Evolutionary conservation across 2,797 vertebrate species (phyloP).

Genomic region (Loris lydekkerianus): DNA sequence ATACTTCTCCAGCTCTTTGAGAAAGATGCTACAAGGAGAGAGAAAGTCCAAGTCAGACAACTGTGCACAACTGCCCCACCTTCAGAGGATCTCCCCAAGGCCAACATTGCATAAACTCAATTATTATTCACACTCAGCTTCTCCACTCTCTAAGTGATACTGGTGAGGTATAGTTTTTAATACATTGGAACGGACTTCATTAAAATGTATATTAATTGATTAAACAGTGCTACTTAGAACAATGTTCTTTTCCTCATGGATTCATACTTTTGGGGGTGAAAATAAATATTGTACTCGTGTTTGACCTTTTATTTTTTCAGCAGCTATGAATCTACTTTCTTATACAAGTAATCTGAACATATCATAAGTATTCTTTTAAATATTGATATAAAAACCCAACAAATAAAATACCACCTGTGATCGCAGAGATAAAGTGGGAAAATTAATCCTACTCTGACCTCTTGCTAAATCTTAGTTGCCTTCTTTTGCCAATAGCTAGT

Average conservation of each 20-base stretch:
- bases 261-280: conserved; percentile 19
- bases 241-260: not conserved
- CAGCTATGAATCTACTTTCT: conserved; percentile 42
- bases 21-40: conserved; percentile 93
- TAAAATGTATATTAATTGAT: conserved; percentile 24
- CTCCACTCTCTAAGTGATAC: not conserved
- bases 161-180: not conserved
- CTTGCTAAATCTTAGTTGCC: not conserved
- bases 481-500: conserved; percentile 8
- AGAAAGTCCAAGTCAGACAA: conserved; percentile 79
- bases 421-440: conserved; percentile 17
- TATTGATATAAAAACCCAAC: not conserved
- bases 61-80: not conserved
- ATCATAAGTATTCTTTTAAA: conserved; percentile 37
- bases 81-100: not conserved
- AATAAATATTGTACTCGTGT: not conserved
- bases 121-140: not conserved
- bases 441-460: not conserved
- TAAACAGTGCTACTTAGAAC: conserved; percentile 42
- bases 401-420: conserved; percentile 26
- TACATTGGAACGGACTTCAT: conserved; percentile 10
- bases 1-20: conserved; percentile 99
- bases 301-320: conserved; percentile 50
- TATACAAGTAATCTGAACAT: not conserved
- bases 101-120: too few relatives aligned